phyloP scores from a whole-genome alignment of 2,113 vertebrate genomes.

The Poeciliopsis occidentalis region DNA sequence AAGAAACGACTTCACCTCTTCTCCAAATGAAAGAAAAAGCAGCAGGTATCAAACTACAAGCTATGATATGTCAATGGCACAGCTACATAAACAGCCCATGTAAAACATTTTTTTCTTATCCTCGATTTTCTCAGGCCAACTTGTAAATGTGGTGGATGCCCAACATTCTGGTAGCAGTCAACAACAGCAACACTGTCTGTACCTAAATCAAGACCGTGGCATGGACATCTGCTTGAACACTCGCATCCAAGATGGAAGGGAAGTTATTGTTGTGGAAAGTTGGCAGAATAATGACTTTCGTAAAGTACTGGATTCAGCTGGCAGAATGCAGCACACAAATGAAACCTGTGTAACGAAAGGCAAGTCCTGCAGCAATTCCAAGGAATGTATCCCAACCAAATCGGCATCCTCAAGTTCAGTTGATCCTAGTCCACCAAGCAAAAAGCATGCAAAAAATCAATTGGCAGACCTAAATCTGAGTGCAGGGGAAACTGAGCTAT shows the following conservation, averaged over 20 bases:
- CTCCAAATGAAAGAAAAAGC: slow-evolving; percentile 11
- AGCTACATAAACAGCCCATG: background rate
- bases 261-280: slow-evolving; percentile 5
- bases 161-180: background rate
- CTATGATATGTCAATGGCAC: background rate
- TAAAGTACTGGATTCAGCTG: background rate
- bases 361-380: background rate
- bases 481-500: background rate
- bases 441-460: background rate
- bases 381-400: background rate
- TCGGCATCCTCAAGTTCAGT: background rate
- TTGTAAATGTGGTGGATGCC: slow-evolving; percentile 3
- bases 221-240: background rate
- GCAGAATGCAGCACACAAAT: background rate
- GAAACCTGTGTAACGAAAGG: background rate
- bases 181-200: background rate
- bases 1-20: background rate
- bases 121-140: slow-evolving; percentile 11
- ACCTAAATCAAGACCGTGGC: background rate
- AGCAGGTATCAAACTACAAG: background rate
- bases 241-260: background rate
- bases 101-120: background rate
- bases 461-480: background rate
- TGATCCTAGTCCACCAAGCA: background rate
- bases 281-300: background rate